phyloP scores from a whole-genome alignment of 2,113 vertebrate species.

The Pseudopodoces humilis region DNA sequence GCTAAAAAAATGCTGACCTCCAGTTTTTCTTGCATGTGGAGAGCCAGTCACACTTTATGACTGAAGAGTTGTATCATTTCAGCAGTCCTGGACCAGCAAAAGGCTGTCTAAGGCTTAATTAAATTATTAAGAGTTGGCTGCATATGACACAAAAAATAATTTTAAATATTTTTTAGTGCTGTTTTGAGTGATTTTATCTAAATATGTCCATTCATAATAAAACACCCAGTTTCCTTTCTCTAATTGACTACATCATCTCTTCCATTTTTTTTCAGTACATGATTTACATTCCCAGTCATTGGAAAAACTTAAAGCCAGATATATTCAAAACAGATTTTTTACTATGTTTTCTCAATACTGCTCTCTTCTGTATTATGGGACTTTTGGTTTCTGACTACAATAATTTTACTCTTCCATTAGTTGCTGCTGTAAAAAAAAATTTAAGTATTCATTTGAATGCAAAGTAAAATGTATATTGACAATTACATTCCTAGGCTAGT shows the following conservation, averaged over 20 bases:
- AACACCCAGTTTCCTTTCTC: not conserved
- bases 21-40: not conserved
- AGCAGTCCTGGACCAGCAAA: not conserved
- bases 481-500: conserved; percentile 21
- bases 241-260: not conserved
- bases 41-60: not conserved
- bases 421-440: conserved; percentile 1
- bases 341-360: not conserved
- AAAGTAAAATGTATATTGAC: conserved; percentile 36
- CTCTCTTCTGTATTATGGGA: conserved; percentile 14
- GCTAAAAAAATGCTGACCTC: not conserved
- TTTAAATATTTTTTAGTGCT: not conserved
- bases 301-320: not conserved
- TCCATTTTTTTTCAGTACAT: not conserved
- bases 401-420: conserved; percentile 40
- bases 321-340: not conserved
- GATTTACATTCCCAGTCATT: not conserved
- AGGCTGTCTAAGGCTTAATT: not conserved
- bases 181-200: not conserved
- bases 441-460: conserved; percentile 42
- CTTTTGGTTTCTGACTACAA: conserved; percentile 32
- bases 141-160: not conserved
- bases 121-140: not conserved
- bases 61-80: not conserved
- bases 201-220: not conserved